A percentile compares a stretch with the other conserved stretches of the same genome.
phyloP scores from a whole-genome alignment of 2,797 vertebrate species.

The Nyctibius grandis region DNA sequence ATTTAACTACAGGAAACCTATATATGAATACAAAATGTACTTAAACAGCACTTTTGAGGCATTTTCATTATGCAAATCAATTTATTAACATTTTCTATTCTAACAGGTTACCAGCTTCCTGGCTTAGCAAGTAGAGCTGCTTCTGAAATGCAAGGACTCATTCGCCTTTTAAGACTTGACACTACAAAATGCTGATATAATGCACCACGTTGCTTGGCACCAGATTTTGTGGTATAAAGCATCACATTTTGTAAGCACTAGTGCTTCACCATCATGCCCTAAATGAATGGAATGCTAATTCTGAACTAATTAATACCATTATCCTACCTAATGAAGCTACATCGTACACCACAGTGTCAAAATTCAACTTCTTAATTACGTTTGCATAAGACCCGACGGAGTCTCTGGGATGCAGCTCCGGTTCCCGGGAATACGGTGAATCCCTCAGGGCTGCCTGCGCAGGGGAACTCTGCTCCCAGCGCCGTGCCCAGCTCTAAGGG shows the following conservation, averaged over 20 bases:
- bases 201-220: not conserved
- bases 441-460: not conserved
- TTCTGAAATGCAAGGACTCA: not conserved
- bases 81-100: not conserved
- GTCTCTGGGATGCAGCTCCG: not conserved
- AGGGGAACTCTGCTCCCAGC: not conserved
- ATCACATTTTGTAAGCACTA: not conserved
- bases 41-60: not conserved
- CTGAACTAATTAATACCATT: not conserved
- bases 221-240: not conserved
- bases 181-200: not conserved
- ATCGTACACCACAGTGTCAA: not conserved
- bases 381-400: not conserved
- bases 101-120: not conserved
- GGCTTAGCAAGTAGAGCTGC: not conserved
- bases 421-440: not conserved
- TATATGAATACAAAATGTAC: not conserved
- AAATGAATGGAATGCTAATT: not conserved
- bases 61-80: not conserved
- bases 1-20: not conserved
- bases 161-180: not conserved
- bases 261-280: not conserved
- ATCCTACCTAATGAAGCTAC: not conserved
- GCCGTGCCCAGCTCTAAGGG: no score
- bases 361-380: not conserved